A percentile compares a stretch with the other conserved stretches of the same genome.
These are phyloP conservation scores for Dendrocincla fuliginosa DNA, from an alignment of 2,797 vertebrate species.

Conservation along the genomic window DNA sequence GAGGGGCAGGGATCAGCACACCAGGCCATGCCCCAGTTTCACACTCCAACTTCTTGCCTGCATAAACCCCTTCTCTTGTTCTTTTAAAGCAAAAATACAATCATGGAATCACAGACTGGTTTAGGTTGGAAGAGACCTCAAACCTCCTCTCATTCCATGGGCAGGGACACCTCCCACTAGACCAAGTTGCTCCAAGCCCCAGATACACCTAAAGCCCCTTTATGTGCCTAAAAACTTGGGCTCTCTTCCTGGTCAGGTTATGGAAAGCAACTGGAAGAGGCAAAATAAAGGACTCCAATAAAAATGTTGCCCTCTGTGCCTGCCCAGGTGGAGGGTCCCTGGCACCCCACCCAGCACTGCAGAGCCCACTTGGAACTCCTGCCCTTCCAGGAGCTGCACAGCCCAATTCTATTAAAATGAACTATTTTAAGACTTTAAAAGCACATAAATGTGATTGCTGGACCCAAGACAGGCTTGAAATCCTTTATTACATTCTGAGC, in stretches of 20 bases:
- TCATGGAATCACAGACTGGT: background rate
- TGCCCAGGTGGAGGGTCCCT: background rate
- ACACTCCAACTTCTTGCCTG: background rate
- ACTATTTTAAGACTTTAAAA: background rate
- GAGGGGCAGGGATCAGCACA: background rate
- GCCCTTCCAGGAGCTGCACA: background rate
- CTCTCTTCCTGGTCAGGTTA: background rate
- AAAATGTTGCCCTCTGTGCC: background rate
- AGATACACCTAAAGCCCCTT: background rate
- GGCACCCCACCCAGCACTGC: background rate
- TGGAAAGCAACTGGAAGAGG: background rate
- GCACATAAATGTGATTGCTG: background rate
- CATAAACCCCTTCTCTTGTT: too few species aligned
- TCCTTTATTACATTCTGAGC: background rate
- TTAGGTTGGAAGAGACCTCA: background rate
- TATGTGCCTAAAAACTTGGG: background rate
- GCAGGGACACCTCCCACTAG: background rate
- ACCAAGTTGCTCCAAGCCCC: background rate
- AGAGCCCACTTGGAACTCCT: background rate
- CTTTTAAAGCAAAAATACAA: background rate
- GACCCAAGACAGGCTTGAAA: background rate
- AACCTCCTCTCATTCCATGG: background rate
- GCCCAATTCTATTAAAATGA: background rate
- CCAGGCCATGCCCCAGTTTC: accelerated
- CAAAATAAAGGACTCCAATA: background rate